Base-by-base conservation (phyloP, 1,140 invertebrate genomes). In the Drosophila chauvacae region DNA sequence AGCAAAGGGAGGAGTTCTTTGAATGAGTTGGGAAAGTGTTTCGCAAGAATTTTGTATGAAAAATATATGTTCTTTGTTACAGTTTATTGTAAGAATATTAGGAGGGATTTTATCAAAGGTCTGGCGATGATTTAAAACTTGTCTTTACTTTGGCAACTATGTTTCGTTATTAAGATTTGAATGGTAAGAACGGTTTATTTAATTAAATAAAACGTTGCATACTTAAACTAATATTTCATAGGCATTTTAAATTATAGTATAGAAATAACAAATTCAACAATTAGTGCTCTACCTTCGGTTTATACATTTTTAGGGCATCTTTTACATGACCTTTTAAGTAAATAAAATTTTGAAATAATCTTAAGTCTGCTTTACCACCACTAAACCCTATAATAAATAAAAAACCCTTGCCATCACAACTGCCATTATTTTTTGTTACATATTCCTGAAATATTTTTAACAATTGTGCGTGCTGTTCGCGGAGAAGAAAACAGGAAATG, bases 401-500 rank as follows among this genome's bases (percentile, higher is more conserved):
- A 20, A 53, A 53, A 33, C 50, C 50, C 50, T 53, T 33, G 11
- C 30, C 28, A 18, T 16, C 47, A 48, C 18, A 48, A 28, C 7
- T 2, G 5, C 48, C 50, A 35, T 55, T 55, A 26, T 48, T 35
- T 26, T 35, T 50, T 50, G 44, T 13, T 13, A 51, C 7, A 37
- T 37, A 51, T 37, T 33, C 20, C 11, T 45, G 1, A 26, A 48
- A 70, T 72, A 60, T 51, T 72, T 70, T 72, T 23, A 28, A 59
- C 44, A 70, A 71, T 72, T 42, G 35, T 72, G 66, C 66, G 61
- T 65, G 47, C 35, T 23, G 14, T 4, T 42, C 1, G 39, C 23
- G 10, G 28, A 16, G 11, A 51, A 68, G 42, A 77, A 77, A 81
- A 81, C 73, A 85, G 81, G 81, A 81, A 84, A 80, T 70, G 42